phyloP scores from a whole-genome alignment of 2,797 vertebrate genomes.

The Karalla daura region DNA sequence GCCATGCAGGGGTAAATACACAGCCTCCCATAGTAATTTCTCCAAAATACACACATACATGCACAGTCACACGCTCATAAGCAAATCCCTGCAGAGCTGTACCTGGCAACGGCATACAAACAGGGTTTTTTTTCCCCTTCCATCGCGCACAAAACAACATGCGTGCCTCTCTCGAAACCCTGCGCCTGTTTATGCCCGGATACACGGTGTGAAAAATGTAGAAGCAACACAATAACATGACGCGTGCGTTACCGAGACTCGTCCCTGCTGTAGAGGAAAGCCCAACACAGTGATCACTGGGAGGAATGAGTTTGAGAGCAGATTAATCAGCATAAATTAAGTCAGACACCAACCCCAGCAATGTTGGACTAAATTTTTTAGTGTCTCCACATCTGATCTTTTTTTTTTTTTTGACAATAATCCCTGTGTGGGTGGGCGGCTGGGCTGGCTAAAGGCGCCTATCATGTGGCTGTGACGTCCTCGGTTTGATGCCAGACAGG shows the following conservation, averaged over 20 bases:
- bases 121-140: constrained; percentile 28
- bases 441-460: constrained; percentile 51
- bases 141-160: constrained; percentile 54
- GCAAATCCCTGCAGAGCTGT: constrained; percentile 60
- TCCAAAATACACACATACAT: constrained; percentile 59
- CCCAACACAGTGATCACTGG: constrained; percentile 7
- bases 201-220: background rate
- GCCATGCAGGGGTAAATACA: constrained; percentile 70
- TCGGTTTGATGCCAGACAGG: constrained; percentile 54
- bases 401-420: constrained; percentile 32
- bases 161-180: constrained; percentile 25
- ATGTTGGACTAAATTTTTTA: constrained; percentile 47
- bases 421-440: constrained; percentile 68
- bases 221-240: constrained; percentile 20
- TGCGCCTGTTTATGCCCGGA: constrained; percentile 8
- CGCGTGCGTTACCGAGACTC: constrained; percentile 1
- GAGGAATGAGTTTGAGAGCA: constrained; percentile 37
- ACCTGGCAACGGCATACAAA: constrained; percentile 68
- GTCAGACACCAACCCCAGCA: constrained; percentile 28
- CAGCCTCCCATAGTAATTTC: constrained; percentile 62
- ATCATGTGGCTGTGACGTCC: constrained; percentile 59
- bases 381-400: constrained; percentile 28
- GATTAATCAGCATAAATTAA: constrained; percentile 72
- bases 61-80: constrained; percentile 44
- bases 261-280: constrained; percentile 17